Conservation (phyloP, 2,888 invertebrate species). For the Trissolcus brochymenae region DNA sequence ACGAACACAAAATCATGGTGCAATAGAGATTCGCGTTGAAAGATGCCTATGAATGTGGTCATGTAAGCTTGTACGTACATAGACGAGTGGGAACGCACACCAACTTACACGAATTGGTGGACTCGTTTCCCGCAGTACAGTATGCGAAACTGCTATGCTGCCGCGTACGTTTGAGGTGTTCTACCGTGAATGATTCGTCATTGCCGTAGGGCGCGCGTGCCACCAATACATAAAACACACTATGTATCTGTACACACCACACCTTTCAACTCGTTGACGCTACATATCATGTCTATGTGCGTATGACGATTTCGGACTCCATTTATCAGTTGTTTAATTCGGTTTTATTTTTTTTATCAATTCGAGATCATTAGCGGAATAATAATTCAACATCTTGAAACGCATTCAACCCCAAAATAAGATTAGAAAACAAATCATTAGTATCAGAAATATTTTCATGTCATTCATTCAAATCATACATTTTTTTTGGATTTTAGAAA, state of each 20-base stretch:
- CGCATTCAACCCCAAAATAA: not conserved
- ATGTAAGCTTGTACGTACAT: conserved; percentile 60
- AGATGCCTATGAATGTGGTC: conserved; percentile 61
- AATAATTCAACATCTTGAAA: conserved; percentile 21
- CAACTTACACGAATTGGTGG: conserved; percentile 55
- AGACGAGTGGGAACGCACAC: conserved; percentile 55
- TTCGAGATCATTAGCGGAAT: conserved; percentile 28
- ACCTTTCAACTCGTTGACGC: conserved; percentile 25
- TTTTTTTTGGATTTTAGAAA: too few relatives aligned
- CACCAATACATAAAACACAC: conserved; percentile 65
- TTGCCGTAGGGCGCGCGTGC: conserved; percentile 76
- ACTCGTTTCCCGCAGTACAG: conserved; percentile 51
- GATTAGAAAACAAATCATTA: too few relatives aligned
- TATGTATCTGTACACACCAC: too few relatives aligned
- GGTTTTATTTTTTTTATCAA: conserved; percentile 37
- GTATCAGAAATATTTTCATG: too few relatives aligned
- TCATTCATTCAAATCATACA: too few relatives aligned
- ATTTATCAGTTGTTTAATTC: conserved; percentile 43
- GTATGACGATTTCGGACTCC: conserved; percentile 49
- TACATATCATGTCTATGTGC: conserved; percentile 39
- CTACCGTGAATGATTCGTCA: conserved; percentile 76
- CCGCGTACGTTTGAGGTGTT: conserved; percentile 70
- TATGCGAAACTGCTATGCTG: conserved; percentile 57
- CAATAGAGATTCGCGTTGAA: conserved; percentile 63
- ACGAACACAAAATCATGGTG: conserved; percentile 76